Evolutionary conservation across 1,140 invertebrate species (phyloP).

Genomic region (Cylas formicarius): DNA sequence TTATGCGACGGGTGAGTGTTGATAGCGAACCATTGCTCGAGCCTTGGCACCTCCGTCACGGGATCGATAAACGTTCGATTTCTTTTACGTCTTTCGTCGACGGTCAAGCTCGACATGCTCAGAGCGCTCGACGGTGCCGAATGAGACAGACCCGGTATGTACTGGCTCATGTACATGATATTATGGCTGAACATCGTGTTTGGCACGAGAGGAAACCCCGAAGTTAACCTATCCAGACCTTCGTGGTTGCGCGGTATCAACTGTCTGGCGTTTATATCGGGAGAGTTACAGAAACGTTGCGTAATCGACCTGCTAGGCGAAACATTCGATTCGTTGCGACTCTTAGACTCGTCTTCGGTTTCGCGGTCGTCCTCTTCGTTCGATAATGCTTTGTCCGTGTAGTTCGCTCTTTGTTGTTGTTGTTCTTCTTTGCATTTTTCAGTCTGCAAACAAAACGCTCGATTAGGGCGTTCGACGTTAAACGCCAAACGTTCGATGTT

Average conservation of each 20-base stretch:
- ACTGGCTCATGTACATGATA: slow-evolving; percentile 88
- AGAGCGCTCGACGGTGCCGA: slow-evolving; percentile 48
- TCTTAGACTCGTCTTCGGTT: slow-evolving; percentile 30
- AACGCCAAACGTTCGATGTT: slow-evolving; percentile 7
- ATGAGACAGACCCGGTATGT: slow-evolving; percentile 58
- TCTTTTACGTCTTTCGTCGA: slow-evolving; percentile 81
- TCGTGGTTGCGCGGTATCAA: slow-evolving; percentile 33
- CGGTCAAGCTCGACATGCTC: slow-evolving; percentile 53
- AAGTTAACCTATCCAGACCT: slow-evolving; percentile 46
- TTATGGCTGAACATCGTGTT: slow-evolving; percentile 77
- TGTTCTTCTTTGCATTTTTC: slow-evolving; percentile 31
- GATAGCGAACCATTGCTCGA: slow-evolving; percentile 95
- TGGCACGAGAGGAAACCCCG: slow-evolving; percentile 69
- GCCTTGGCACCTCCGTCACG: slow-evolving; percentile 90
- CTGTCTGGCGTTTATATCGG: slow-evolving; percentile 33
- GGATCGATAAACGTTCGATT: slow-evolving; percentile 99
- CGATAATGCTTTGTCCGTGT: slow-evolving; percentile 45
- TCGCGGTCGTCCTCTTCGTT: slow-evolving; percentile 35
- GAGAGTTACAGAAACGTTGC: slow-evolving; percentile 38
- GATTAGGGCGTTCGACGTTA: not conserved
- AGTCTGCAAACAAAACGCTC: slow-evolving; percentile 28
- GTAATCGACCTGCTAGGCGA: slow-evolving; percentile 30
- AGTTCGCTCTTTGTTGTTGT: slow-evolving; percentile 47
- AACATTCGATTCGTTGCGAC: slow-evolving; percentile 30
- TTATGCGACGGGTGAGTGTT: slow-evolving; percentile 97